Percentiles rank a stretch among this genome's conserved stretches.
Conservation (phyloP, 2,113 vertebrate species). For the Shinisaurus crocodilurus region DNA sequence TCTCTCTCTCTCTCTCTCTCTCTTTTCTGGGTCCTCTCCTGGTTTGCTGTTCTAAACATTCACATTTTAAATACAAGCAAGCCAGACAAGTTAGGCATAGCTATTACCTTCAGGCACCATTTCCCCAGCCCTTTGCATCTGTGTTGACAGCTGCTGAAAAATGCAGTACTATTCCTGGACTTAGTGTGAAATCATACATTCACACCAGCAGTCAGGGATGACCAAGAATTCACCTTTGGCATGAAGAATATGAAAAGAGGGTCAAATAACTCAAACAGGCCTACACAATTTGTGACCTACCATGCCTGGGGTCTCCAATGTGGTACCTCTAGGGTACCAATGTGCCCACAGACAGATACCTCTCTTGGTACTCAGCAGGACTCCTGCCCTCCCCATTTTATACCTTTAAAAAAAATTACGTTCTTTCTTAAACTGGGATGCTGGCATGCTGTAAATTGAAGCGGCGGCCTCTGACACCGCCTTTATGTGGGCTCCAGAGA, state of each 20-base stretch:
- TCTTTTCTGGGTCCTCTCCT: not conserved
- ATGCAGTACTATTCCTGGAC: not conserved
- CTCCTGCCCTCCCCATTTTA: too few relatives aligned
- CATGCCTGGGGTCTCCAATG: not conserved
- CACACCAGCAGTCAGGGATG: not conserved
- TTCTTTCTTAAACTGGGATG: too few relatives aligned
- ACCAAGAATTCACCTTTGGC: not conserved
- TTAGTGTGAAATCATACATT: not conserved
- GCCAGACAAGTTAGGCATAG: accelerated
- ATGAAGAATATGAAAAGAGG: not conserved
- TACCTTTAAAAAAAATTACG: too few relatives aligned
- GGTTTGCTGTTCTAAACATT: not conserved
- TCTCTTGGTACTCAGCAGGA: too few relatives aligned
- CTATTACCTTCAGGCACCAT: not conserved
- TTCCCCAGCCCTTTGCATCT: not conserved
- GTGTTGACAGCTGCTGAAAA: not conserved
- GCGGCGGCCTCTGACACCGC: too few relatives aligned
- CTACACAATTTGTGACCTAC: not conserved
- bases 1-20: not conserved
- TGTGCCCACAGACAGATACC: too few relatives aligned
- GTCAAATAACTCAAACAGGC: not conserved
- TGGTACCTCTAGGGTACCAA: too few relatives aligned
- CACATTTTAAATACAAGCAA: not conserved
- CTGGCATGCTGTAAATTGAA: too few relatives aligned
- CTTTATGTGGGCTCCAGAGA: too few relatives aligned